Conservation (phyloP, 2,797 vertebrate genomes). For the Gadopsis bispinosus region DNA sequence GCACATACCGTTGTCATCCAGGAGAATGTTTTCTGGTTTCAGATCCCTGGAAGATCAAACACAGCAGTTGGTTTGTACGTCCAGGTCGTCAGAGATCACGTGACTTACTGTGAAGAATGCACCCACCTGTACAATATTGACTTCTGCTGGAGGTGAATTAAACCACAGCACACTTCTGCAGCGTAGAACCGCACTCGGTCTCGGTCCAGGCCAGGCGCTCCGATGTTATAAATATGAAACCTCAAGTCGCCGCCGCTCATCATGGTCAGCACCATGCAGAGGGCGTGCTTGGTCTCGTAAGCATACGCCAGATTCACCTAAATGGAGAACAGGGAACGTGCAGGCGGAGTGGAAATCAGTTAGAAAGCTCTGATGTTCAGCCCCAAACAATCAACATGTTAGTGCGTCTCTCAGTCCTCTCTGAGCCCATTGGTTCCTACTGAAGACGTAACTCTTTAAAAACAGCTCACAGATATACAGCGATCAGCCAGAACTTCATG, state of each 20-base stretch:
- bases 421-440: no score
- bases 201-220: constrained; percentile 78
- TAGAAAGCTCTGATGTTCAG: not conserved
- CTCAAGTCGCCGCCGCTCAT: constrained; percentile 90
- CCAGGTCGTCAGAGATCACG: not conserved
- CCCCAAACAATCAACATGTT: no score
- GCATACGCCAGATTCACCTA: constrained; percentile 90
- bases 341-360: not conserved
- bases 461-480: no score
- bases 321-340: not conserved
- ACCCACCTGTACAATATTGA: constrained; percentile 88
- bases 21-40: constrained; percentile 97
- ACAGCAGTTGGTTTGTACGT: not conserved
- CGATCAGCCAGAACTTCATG: no score
- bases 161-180: constrained; percentile 89
- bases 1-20: constrained; percentile 86
- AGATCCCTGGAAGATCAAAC: constrained; percentile 87
- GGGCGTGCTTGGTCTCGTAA: constrained; percentile 89
- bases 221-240: constrained; percentile 91
- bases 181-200: constrained; percentile 86
- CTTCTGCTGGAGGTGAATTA: constrained; percentile 87
- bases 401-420: not conserved
- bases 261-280: constrained; percentile 90
- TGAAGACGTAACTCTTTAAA: no score
- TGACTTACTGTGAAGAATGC: not conserved